Evolutionary conservation across 2,888 invertebrate species (phyloP).

Genomic region (Dasysyrphus tricinctus): DNA sequence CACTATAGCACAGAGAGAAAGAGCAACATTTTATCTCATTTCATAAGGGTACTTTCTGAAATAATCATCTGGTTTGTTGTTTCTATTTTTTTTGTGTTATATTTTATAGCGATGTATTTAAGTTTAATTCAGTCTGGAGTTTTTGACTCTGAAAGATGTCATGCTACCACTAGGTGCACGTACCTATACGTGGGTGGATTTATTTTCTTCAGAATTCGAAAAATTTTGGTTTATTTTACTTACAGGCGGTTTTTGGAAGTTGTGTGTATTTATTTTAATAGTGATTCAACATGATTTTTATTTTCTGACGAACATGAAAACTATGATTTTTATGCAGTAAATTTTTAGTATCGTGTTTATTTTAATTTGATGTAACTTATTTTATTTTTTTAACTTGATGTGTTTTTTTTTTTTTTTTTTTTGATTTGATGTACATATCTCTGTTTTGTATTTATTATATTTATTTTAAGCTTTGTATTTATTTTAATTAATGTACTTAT

Average conservation of each 20-base stretch:
- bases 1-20: background rate
- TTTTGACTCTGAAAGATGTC: slow-evolving; percentile 6
- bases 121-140: slow-evolving; percentile 8
- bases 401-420: too few relatives aligned
- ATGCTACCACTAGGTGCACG: background rate
- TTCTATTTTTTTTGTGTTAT: background rate
- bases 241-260: background rate
- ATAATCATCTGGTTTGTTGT: background rate
- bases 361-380: too few relatives aligned
- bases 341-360: too few relatives aligned
- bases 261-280: background rate
- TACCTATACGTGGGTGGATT: slow-evolving; percentile 9
- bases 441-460: too few relatives aligned
- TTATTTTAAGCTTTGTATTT: too few relatives aligned
- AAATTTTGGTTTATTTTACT: background rate
- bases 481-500: too few relatives aligned
- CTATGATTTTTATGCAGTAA: too few relatives aligned
- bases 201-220: background rate
- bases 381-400: too few relatives aligned
- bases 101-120: background rate
- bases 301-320: too few relatives aligned
- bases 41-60: background rate
- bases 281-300: too few relatives aligned
- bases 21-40: slow-evolving; percentile 10
- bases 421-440: too few relatives aligned